Evolutionary conservation across 2,113 vertebrate genomes (phyloP).

Genomic region (Cardinalis cardinalis): DNA sequence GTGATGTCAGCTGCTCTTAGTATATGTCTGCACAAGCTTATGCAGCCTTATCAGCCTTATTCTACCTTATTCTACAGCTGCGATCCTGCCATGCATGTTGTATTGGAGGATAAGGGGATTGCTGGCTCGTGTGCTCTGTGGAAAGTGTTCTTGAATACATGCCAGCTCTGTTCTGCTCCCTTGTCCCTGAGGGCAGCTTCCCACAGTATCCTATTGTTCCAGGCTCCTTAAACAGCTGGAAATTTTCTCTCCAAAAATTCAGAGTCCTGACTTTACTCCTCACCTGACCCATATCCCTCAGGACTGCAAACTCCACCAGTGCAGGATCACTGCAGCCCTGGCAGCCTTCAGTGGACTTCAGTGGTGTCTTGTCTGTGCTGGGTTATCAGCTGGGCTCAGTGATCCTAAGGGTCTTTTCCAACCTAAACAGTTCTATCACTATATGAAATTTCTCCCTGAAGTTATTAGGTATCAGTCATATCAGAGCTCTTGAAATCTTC

Average conservation of each 20-base stretch:
- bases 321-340: not conserved
- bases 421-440: not conserved
- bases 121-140: not conserved
- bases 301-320: not conserved
- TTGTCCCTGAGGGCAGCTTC: not conserved
- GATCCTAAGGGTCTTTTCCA: not conserved
- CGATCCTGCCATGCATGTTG: rapidly evolving
- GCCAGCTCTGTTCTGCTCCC: not conserved
- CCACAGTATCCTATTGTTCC: not conserved
- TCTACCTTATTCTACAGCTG: not conserved
- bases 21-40: not conserved
- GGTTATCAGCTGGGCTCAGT: not conserved
- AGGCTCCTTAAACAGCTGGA: not conserved
- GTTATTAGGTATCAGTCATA: not conserved
- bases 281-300: not conserved
- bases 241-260: not conserved
- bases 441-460: not conserved
- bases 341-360: not conserved
- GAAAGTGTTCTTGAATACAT: not conserved
- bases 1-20: not conserved
- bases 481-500: not conserved
- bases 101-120: not conserved
- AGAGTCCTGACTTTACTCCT: not conserved
- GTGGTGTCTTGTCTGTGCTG: not conserved
- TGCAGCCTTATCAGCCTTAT: not conserved